phyloP scores from a whole-genome alignment of 2,888 invertebrate genomes.

The Amphipyra berbera region DNA sequence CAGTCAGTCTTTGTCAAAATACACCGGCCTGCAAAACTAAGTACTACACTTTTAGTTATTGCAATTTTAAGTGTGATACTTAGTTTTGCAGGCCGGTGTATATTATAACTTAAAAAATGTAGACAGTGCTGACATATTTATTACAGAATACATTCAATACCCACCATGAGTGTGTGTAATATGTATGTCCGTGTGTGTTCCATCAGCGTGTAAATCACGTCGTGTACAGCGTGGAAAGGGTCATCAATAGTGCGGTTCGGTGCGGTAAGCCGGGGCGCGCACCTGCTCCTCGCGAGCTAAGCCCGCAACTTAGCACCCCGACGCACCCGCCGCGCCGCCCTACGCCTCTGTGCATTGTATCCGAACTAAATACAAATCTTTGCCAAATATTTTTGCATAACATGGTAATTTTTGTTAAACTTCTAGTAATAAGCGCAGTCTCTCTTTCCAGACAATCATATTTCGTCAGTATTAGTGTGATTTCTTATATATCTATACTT shows the following conservation, averaged over 20 bases:
- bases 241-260: conserved; percentile 71
- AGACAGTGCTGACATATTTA: too few relatives aligned
- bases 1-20: too few relatives aligned
- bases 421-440: background rate
- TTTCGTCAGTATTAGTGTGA: too few relatives aligned
- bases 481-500: too few relatives aligned
- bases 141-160: background rate
- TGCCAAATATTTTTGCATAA: conserved; percentile 25
- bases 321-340: conserved; percentile 20
- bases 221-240: conserved; percentile 35
- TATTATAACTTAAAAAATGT: too few relatives aligned
- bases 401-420: conserved; percentile 6
- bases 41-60: too few relatives aligned
- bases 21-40: too few relatives aligned
- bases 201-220: conserved; percentile 47
- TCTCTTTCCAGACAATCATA: too few relatives aligned
- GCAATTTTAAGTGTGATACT: too few relatives aligned
- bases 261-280: conserved; percentile 70
- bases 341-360: background rate
- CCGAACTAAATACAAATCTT: conserved; percentile 31
- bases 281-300: conserved; percentile 75
- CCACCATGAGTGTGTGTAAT: conserved; percentile 10
- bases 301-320: conserved; percentile 67
- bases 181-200: conserved; percentile 13
- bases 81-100: too few relatives aligned